Percentiles rank a stretch among this genome's conserved stretches.
Evolutionary conservation across 92 coral and sea anemone genomes (phyloP).

Genomic region (Parazoanthus swiftii): DNA sequence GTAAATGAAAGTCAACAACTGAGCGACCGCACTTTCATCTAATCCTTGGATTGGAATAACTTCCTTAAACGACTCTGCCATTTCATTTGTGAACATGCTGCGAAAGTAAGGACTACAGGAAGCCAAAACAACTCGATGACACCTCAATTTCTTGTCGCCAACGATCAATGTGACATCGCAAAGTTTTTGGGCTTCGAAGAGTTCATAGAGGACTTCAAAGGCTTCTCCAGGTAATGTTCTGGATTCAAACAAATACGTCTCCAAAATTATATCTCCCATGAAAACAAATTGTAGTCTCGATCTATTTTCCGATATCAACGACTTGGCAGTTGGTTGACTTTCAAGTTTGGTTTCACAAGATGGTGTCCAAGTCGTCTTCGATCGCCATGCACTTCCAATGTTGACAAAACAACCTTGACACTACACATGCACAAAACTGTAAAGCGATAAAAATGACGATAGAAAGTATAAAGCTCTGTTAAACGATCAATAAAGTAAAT

Average conservation of each 20-base stretch:
- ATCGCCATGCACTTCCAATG: neutral
- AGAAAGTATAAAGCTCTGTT: neutral
- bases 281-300: neutral
- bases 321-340: neutral
- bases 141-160: conserved; percentile 79
- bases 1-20: conserved; percentile 80
- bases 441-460: too few species aligned
- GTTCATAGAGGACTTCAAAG: conserved; percentile 70
- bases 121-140: conserved; percentile 94
- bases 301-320: neutral
- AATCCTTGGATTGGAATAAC: conserved; percentile 82
- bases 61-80: conserved; percentile 82
- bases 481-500: neutral
- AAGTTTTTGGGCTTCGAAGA: conserved; percentile 78
- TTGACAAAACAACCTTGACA: neutral
- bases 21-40: conserved; percentile 81
- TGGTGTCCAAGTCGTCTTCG: neutral
- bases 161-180: conserved; percentile 86
- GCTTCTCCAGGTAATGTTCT: conserved; percentile 67
- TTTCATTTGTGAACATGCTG: conserved; percentile 93
- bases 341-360: neutral
- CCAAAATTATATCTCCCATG: conserved; percentile 86
- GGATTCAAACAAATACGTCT: conserved; percentile 74
- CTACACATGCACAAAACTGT: too few species aligned
- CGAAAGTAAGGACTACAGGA: conserved; percentile 94